Base-by-base conservation (phyloP, 2,113 vertebrate genomes). In the Tragelaphus strepsiceros region DNA sequence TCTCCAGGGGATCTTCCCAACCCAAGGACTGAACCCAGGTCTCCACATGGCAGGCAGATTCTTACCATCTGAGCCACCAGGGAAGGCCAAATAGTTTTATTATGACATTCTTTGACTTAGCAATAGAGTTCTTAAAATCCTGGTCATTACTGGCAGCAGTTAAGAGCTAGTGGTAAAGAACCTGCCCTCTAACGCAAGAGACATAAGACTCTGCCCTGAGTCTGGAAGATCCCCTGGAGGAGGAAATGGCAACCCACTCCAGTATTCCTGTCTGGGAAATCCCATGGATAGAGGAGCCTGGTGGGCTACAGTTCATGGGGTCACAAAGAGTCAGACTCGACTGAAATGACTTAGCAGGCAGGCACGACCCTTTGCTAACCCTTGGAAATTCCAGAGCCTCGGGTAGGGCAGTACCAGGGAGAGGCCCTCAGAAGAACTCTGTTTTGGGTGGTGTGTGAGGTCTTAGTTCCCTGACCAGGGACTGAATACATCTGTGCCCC, bases 321-420 rank as follows among this genome's bases (percentile, higher is more conserved):
- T 39, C 21, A 5, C 35, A 74, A 21, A 35, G 67, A 22, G 67
- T 71, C 10, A 22, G 67, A 71, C 67, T 71, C 10, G 0, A 71
- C n/a, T 39, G 58, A 59, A 59, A 26, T 3, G 58, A 59, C 58
- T 59, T 39, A 39, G 67, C 35, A 74, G 67, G 67, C 21, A 74
- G 19, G 19, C 67, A 39, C 0, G 5, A 21, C 22, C 43, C 4
- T 67, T 46, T 32, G 30, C 9, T 7, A 43, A 17, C 5, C 22
- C 26, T 32, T 28, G 26, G n/a, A 30, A 87, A 14, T 6, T 32
- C 74, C 62, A 26, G 54, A 16, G 14, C 17, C 35, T 5, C 21
- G 12, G 19, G 43, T 1, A 24, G 26, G 15, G 8, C 1, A 6
- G 7, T 7, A 0, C 61, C 22, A 0, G 1, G 2, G 16, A 84